A percentile compares a stretch with the other conserved stretches of the same genome.
phyloP scores from a whole-genome alignment of 1,140 invertebrate species.

The Magallana angulata region DNA sequence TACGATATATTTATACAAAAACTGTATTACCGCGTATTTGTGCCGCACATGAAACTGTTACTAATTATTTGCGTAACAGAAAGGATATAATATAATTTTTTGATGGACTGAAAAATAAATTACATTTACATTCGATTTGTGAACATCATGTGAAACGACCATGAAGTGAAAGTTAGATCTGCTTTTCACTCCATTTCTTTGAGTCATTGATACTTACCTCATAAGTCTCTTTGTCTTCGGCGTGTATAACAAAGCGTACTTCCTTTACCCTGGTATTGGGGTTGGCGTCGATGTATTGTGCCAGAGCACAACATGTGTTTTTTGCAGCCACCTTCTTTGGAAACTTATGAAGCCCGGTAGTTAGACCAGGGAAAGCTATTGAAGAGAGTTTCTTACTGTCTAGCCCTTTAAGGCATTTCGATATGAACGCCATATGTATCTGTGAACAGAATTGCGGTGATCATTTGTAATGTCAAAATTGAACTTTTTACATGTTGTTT shows the following conservation, averaged over 20 bases:
- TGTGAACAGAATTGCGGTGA: not conserved
- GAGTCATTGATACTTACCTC: not conserved
- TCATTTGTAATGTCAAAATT: too few species aligned
- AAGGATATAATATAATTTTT: too few species aligned
- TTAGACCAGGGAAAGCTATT: conserved; percentile 46
- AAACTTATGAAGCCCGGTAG: conserved; percentile 42
- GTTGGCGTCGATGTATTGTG: conserved; percentile 32
- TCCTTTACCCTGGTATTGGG: conserved; percentile 34
- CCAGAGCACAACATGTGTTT: conserved; percentile 33
- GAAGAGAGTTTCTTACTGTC: conserved; percentile 3
- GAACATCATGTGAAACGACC: too few species aligned
- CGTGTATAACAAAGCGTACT: conserved; percentile 41
- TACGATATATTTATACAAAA: too few species aligned
- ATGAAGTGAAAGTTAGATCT: too few species aligned
- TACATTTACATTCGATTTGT: too few species aligned
- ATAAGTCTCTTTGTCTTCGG: conserved; percentile 27
- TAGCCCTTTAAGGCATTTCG: conserved; percentile 31
- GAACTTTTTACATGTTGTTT: too few species aligned
- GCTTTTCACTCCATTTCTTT: too few species aligned
- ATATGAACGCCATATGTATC: conserved; percentile 44
- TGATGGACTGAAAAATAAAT: too few species aligned
- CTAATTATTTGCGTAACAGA: too few species aligned
- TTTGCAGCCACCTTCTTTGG: conserved; percentile 42
- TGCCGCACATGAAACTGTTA: too few species aligned
- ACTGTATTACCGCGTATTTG: too few species aligned